Evolutionary conservation across 2,113 vertebrate species (phyloP).

Genomic region (Odobenus rosmarus): DNA sequence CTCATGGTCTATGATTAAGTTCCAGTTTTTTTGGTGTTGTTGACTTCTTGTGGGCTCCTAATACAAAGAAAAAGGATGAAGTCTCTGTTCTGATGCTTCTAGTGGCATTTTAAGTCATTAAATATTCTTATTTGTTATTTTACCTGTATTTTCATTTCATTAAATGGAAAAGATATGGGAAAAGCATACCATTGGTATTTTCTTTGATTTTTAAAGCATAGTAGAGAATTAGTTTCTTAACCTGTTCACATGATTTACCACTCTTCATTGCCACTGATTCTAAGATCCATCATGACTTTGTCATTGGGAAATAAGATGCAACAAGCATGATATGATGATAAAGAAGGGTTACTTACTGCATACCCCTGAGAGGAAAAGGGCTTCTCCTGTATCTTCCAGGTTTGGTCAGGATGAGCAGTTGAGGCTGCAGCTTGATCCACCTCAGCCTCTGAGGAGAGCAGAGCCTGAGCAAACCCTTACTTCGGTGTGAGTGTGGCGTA

Average conservation of each 20-base stretch:
- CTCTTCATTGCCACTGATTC: neutral
- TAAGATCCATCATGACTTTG: neutral
- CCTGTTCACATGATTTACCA: neutral
- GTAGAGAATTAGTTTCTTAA: neutral
- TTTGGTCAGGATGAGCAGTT: neutral
- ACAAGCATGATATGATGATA: neutral
- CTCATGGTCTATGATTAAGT: slow-evolving; percentile 6
- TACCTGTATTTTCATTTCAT: slow-evolving; percentile 20
- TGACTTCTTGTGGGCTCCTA: neutral
- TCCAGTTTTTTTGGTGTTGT: neutral
- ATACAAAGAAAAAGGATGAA: neutral
- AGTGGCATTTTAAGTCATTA: neutral
- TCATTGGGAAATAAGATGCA: neutral
- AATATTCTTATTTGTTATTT: neutral
- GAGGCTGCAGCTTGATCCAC: fast-evolving
- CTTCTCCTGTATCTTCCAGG: neutral
- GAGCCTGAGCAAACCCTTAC: neutral
- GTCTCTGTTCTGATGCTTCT: neutral
- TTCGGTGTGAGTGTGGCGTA: fast-evolving
- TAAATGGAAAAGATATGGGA: neutral
- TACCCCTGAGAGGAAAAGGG: neutral
- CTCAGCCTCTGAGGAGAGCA: neutral
- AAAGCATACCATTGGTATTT: neutral
- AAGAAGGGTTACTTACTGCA: neutral
- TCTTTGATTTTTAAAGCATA: slow-evolving; percentile 26